Percentiles rank a stretch among this genome's conserved stretches.
Conservation (phyloP, 2,113 vertebrate genomes). For the Cromileptes altivelis region DNA sequence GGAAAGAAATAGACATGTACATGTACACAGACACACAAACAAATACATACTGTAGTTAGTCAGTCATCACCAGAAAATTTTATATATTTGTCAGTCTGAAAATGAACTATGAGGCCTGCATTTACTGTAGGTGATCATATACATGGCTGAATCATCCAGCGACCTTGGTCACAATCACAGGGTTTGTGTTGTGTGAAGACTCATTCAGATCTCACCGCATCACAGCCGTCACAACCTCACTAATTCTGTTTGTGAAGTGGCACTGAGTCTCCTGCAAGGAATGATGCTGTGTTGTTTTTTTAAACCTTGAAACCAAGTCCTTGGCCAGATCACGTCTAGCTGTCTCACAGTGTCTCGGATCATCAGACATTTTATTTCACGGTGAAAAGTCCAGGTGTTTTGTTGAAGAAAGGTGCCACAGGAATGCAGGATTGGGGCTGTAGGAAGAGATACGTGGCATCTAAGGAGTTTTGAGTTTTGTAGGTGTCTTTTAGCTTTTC, state of each 20-base stretch:
- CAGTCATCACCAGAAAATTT: not conserved
- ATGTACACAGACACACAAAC: not conserved
- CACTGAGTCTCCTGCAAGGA: slow-evolving; percentile 2
- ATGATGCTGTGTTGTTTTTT: not conserved
- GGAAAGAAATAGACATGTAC: not conserved
- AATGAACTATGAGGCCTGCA: slow-evolving; percentile 2
- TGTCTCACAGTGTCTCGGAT: not conserved
- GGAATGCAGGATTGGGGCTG: not conserved
- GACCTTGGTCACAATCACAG: slow-evolving; percentile 6
- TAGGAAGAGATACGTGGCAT: too few species aligned
- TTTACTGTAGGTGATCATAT: not conserved
- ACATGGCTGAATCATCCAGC: not conserved
- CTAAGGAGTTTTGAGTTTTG: too few species aligned
- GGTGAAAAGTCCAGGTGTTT: not conserved
- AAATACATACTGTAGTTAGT: slow-evolving; percentile 2
- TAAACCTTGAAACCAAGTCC: not conserved
- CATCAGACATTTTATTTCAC: not conserved
- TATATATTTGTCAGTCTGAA: slow-evolving; percentile 28
- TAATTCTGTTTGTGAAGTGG: not conserved
- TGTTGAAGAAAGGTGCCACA: not conserved
- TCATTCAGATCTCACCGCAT: not conserved
- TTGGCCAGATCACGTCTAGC: not conserved
- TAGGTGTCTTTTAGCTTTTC: too few species aligned
- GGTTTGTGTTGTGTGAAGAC: not conserved
- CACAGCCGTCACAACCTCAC: not conserved